Base-by-base conservation (phyloP, 1,140 invertebrate genomes). In the Drosophila willistoni region DNA sequence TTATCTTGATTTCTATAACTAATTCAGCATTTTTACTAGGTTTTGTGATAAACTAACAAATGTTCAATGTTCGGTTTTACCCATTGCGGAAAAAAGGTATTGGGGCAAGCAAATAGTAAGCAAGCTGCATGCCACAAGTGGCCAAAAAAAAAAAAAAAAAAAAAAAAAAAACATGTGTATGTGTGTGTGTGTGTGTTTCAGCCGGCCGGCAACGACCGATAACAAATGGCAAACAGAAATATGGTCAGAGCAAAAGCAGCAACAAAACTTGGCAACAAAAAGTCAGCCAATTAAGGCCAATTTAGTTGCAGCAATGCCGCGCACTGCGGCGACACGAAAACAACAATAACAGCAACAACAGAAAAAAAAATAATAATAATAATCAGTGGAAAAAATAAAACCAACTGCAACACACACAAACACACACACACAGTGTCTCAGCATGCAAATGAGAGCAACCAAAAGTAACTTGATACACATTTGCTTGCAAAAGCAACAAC, bases 271-370 rank as follows among this genome's bases (percentile, higher is more conserved):
- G 68, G 69, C 44, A 67, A 72, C 67, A 78, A 78, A 78, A 78
- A 77, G 77, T 84, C 83, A 83, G 78, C 83, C 83, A 87, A 87
- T 87, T 87, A 87, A 87, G 83, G 83, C 83, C 83, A 87, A 87
- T 87, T 87, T 87, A 79, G 83, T 87, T 87, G 83, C 83, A 56
- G 79, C 83, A 87, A 87, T 77, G 81, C 79, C 70, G 72, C 62
- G 47, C 44, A 71, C 74, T 69, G 79, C 74, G 72, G 75, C 81
- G 81, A 84, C 81, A 84, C 81, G 84, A 84, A 83, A 80, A 80
- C 36, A 51, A 51, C 7, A 51, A 47, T 6, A 44, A 44, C n/a
- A 47, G 7, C 7, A 80, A 84, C 36, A 51, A 51, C 7, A 51
- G 14, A 3, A 47, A 7, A 5, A 42, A 44, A 17, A 47, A 47